A percentile compares a stretch with the other conserved stretches of the same genome.
Conservation (phyloP, 2,888 invertebrate species). For the Crepidodera aurea region DNA sequence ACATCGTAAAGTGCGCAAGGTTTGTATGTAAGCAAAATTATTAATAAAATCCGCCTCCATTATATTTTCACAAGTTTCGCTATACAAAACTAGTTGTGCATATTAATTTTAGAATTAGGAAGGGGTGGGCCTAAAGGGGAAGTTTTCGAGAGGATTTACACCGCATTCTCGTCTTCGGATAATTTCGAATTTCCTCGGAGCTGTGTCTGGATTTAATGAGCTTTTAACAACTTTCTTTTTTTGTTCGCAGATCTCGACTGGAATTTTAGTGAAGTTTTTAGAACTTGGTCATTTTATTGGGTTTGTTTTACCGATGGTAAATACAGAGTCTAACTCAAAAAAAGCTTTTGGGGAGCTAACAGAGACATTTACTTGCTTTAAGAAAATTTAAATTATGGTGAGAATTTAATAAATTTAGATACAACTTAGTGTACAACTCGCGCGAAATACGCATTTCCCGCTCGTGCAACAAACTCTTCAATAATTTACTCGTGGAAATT, state of each 20-base stretch:
- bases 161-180: conserved; percentile 1
- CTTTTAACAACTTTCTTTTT: neutral
- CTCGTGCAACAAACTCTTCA: no score
- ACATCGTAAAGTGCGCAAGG: neutral
- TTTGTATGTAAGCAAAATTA: conserved; percentile 32
- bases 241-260: neutral
- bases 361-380: no score
- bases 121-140: conserved; percentile 15
- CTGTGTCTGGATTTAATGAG: conserved; percentile 13
- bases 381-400: no score
- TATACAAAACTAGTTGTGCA: conserved; percentile 41
- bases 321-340: no score
- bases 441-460: no score
- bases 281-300: no score
- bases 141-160: conserved; percentile 6
- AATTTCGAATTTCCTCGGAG: neutral
- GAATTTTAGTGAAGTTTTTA: neutral
- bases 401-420: no score
- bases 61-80: conserved; percentile 39
- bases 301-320: no score
- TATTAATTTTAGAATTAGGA: conserved; percentile 40
- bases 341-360: no score
- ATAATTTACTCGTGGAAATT: no score
- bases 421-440: no score
- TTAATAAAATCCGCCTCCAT: conserved; percentile 37